These are phyloP conservation scores for Scaptomyza reducta DNA, from an alignment of 2,888 invertebrate species.

Conservation along the genomic window DNA sequence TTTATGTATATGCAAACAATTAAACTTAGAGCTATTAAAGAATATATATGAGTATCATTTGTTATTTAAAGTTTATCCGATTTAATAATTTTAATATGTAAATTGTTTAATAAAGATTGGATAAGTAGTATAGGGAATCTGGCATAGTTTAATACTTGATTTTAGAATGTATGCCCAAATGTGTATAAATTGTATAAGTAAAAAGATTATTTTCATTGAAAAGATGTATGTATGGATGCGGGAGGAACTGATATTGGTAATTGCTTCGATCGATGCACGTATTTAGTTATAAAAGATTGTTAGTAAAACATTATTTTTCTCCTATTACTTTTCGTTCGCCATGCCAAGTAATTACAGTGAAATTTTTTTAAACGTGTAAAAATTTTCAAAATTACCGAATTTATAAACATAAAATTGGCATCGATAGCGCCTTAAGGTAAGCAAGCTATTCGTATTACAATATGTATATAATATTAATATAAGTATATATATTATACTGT, in stretches of 20 bases:
- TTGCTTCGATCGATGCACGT: constrained; percentile 31
- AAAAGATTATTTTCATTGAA: constrained; percentile 12
- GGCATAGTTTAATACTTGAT: constrained; percentile 74
- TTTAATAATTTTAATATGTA: constrained; percentile 22
- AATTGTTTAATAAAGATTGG: constrained; percentile 17
- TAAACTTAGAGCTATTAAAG: constrained; percentile 64
- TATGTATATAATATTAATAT: constrained; percentile 19
- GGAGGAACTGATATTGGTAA: constrained; percentile 66
- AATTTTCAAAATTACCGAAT: constrained; percentile 73
- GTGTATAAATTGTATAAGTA: constrained; percentile 5
- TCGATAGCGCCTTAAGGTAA: constrained; percentile 26
- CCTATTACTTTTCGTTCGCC: constrained; percentile 22
- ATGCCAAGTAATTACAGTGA: constrained; percentile 60
- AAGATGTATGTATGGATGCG: constrained; percentile 13
- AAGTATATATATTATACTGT: constrained; percentile 29
- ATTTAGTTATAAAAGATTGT: constrained; percentile 38
- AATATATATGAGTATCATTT: constrained; percentile 83
- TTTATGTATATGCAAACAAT: constrained; percentile 22
- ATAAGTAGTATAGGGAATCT: constrained; percentile 25
- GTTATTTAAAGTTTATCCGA: constrained; percentile 66
- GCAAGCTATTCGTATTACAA: constrained; percentile 19
- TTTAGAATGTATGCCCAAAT: constrained; percentile 62
- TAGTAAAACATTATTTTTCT: constrained; percentile 26
- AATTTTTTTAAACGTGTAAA: constrained; percentile 59
- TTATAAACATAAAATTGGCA: constrained; percentile 50